Conservation (phyloP, 2,888 invertebrate species). For the Furcula furcula region DNA sequence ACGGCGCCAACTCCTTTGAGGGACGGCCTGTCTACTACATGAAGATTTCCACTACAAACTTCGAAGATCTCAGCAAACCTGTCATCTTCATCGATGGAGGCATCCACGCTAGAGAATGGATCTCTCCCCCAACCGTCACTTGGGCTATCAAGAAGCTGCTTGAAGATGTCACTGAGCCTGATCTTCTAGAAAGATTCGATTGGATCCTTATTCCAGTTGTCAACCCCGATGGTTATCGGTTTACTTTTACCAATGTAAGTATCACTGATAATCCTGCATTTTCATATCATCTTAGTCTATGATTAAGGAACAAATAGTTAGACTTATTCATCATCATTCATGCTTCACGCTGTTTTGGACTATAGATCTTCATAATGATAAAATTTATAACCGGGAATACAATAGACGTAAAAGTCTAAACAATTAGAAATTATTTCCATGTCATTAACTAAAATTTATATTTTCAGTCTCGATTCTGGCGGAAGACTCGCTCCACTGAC, state of each 20-base stretch:
- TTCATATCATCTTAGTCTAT: too few species aligned
- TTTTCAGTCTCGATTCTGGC: slow-evolving; percentile 82
- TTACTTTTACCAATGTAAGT: slow-evolving; percentile 70
- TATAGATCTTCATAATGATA: too few species aligned
- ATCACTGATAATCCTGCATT: slow-evolving; percentile 3
- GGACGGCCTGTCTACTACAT: slow-evolving; percentile 79
- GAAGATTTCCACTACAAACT: slow-evolving; percentile 80
- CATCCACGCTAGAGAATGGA: slow-evolving; percentile 87
- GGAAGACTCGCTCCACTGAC: slow-evolving; percentile 84
- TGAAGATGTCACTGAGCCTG: slow-evolving; percentile 76
- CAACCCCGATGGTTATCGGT: slow-evolving; percentile 88
- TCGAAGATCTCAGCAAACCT: slow-evolving; percentile 66
- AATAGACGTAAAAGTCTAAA: too few species aligned
- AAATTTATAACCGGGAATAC: too few species aligned
- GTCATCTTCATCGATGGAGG: slow-evolving; percentile 83
- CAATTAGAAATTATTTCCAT: too few species aligned
- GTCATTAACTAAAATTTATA: too few species aligned
- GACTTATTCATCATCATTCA: too few species aligned
- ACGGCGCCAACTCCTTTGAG: slow-evolving; percentile 77
- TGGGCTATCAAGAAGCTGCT: slow-evolving; percentile 85
- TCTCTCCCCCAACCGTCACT: slow-evolving; percentile 83
- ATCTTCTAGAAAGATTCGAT: slow-evolving; percentile 82
- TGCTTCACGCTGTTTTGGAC: too few species aligned
- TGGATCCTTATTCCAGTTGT: slow-evolving; percentile 85
- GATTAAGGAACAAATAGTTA: too few species aligned